Percentiles rank a stretch among this genome's conserved stretches.
Evolutionary conservation across 2,797 vertebrate genomes (phyloP).

Genomic region (Ispidina lecontei): DNA sequence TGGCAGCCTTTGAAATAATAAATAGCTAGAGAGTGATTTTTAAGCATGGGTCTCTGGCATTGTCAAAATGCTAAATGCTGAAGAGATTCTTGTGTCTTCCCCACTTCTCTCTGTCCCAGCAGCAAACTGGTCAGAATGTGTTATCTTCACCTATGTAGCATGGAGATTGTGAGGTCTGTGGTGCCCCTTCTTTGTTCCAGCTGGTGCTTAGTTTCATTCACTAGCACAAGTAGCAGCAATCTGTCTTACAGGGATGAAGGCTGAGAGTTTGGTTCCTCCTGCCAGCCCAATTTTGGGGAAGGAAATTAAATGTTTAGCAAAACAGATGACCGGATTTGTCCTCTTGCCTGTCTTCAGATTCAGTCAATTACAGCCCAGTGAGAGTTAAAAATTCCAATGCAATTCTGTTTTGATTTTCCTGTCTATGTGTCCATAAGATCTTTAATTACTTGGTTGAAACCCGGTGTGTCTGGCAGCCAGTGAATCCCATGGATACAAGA

Average conservation of each 20-base stretch:
- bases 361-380: neutral
- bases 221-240: neutral
- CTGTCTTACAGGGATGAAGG: neutral
- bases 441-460: neutral
- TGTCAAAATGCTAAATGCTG: neutral
- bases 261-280: neutral
- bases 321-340: neutral
- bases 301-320: neutral
- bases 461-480: neutral
- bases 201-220: neutral
- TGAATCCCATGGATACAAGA: neutral
- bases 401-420: neutral
- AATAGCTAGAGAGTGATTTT: neutral
- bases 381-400: neutral
- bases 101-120: neutral
- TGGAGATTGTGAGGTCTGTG: rapidly evolving
- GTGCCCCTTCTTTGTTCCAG: neutral
- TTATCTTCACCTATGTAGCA: neutral
- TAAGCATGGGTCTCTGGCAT: neutral
- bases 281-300: neutral
- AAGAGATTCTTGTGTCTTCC: neutral
- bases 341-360: neutral
- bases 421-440: neutral
- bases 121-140: neutral
- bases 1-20: slow-evolving; percentile 7